A percentile compares a stretch with the other conserved stretches of the same genome.
These are phyloP conservation scores for Propithecus coquereli DNA, from an alignment of 2,113 vertebrate genomes.

Conservation along the genomic window DNA sequence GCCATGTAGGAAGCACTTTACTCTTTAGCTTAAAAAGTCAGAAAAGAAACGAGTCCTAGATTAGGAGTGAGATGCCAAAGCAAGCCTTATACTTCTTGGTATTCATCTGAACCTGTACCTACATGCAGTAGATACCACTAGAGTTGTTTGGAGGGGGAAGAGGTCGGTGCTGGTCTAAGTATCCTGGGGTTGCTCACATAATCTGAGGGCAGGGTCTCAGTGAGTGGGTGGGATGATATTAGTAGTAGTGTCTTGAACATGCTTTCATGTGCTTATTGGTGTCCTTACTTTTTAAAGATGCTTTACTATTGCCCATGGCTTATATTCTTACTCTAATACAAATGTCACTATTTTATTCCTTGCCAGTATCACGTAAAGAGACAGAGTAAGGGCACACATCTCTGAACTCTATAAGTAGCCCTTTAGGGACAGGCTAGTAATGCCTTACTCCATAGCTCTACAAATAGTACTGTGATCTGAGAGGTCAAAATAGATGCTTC, in stretches of 20 bases:
- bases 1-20: neutral
- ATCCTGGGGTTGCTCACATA: neutral
- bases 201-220: neutral
- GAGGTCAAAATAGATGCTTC: too few species aligned
- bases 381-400: neutral
- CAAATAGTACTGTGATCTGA: neutral
- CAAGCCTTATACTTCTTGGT: accelerated
- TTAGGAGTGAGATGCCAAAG: neutral
- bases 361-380: neutral
- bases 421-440: too few species aligned
- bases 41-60: neutral
- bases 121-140: neutral
- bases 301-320: neutral
- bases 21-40: neutral
- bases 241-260: neutral
- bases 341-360: neutral
- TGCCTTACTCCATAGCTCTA: neutral
- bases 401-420: neutral
- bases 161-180: neutral
- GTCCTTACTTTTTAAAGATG: neutral
- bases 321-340: neutral
- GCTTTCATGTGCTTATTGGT: neutral
- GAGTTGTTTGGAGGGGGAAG: neutral
- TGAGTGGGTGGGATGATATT: neutral
- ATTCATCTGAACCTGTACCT: neutral